A percentile compares a stretch with the other conserved stretches of the same genome.
phyloP scores from a whole-genome alignment of 37 sponge, comb jelly and placozoan species.

The Spongilla lacustris region DNA sequence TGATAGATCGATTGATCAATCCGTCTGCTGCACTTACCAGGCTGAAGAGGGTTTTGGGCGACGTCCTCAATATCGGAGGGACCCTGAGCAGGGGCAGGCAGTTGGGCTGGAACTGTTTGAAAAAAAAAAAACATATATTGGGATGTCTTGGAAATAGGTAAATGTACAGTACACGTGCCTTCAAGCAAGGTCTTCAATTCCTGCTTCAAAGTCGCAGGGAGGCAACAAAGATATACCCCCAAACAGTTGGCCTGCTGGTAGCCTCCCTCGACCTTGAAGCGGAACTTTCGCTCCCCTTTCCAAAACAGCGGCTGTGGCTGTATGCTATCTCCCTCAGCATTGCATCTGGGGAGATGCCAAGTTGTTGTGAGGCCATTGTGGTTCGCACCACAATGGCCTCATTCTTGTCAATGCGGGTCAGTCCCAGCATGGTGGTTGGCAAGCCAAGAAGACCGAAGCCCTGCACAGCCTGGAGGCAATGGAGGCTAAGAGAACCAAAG shows the following conservation, averaged over 20 bases:
- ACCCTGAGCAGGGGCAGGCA: conserved; percentile 1
- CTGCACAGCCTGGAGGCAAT: background rate
- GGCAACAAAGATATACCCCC: background rate
- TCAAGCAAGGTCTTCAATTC: conserved; percentile 1
- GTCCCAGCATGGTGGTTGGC: conserved; percentile 1
- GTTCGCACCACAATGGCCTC: conserved; percentile 1
- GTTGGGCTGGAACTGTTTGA: background rate
- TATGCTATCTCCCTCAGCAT: conserved; percentile 1
- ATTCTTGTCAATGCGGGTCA: conserved; percentile 1
- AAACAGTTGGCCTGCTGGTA: background rate
- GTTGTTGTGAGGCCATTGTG: background rate
- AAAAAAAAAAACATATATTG: conserved; percentile 1
- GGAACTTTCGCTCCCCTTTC: background rate
- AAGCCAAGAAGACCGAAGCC: background rate
- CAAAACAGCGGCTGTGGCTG: background rate
- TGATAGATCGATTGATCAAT: conserved; percentile 1
- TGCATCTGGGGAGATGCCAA: conserved; percentile 1
- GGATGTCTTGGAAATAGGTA: background rate
- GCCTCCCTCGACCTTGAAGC: conserved; percentile 1
- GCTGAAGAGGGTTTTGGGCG: background rate
- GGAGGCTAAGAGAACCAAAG: background rate
- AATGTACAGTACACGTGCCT: background rate
- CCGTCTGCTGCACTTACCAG: conserved; percentile 1
- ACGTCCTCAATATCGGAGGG: conserved; percentile 1
- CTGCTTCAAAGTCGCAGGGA: background rate